Percentiles rank a stretch among this genome's conserved stretches.
These are phyloP conservation scores for Cerastis leucographa DNA, from an alignment of 2,888 invertebrate species.

Conservation along the genomic window DNA sequence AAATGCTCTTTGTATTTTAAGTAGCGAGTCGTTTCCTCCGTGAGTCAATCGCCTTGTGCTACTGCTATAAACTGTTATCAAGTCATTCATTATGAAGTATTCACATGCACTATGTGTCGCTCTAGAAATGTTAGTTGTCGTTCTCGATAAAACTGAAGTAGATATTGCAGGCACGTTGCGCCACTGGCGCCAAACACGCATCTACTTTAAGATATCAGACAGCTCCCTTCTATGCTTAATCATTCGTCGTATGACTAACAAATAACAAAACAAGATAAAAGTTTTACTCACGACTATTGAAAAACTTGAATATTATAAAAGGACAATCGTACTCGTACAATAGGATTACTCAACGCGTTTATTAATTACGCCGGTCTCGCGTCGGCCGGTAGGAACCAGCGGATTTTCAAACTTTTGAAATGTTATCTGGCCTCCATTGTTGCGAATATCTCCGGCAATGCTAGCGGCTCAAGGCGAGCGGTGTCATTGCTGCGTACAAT, in stretches of 20 bases:
- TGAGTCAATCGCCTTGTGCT: conserved; percentile 79
- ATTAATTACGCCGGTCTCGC: conserved; percentile 83
- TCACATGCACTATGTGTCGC: conserved; percentile 75
- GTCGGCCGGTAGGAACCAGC: conserved; percentile 82
- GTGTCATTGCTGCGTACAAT: conserved; percentile 90
- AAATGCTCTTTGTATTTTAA: conserved; percentile 84
- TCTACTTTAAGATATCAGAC: conserved; percentile 48
- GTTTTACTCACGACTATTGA: conserved; percentile 46
- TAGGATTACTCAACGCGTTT: conserved; percentile 82
- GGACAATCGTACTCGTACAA: conserved; percentile 75
- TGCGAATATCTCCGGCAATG: conserved; percentile 91
- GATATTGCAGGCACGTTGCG: conserved; percentile 66
- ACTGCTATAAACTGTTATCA: conserved; percentile 82
- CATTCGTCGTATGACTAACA: conserved; percentile 48
- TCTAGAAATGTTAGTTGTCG: conserved; percentile 70
- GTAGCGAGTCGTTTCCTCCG: conserved; percentile 86
- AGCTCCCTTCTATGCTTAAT: conserved; percentile 48
- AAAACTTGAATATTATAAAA: conserved; percentile 64
- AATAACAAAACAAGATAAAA: conserved; percentile 47
- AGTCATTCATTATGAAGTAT: conserved; percentile 82
- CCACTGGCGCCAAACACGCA: conserved; percentile 63
- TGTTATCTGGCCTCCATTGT: conserved; percentile 91
- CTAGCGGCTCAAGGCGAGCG: conserved; percentile 90
- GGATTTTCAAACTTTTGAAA: conserved; percentile 90
- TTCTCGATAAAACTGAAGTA: conserved; percentile 69